Evolutionary conservation across 53 echinoderm and acorn worm species (phyloP), one percentile per base, ranked within the genome.

Genomic region (Zoroaster sp.): DNA sequence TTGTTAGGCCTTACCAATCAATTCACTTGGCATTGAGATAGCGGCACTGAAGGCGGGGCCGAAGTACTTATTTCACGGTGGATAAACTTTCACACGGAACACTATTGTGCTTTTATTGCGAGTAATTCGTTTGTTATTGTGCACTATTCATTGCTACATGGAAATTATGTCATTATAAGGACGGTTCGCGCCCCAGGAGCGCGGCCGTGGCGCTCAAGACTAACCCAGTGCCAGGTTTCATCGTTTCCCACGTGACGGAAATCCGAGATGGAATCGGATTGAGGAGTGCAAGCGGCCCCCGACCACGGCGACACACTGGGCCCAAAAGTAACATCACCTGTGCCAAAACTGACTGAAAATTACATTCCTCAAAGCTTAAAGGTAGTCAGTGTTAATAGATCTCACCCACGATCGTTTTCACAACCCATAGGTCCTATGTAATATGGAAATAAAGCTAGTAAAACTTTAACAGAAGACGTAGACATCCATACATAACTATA

Each of bases 121-220:
- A 43, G 85, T 46, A 85, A 49, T 85, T 85, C 85, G 71, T 71
- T 33, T 47, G 71, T 71, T 41, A 85, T 85, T 85, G 85, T 85
- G 71, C 23, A 25, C 70, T 49, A 35, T 85, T 82, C 68, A 43
- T 32, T 30, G 71, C 85, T 85, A 85, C 85, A 85, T 85, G 85
- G 85, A 85, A 85, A 85, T 85, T 85, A 85, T 85, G 85, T 71
- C 85, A 85, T 71, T 42, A 81, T 47, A 69, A 12, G 46, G 66
- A 66, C 46, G 35, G 70, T 45, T 44, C 8, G 72, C 69, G 71
- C 55, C 33, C 34, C 36, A 13, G 46, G 70, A 9, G 21, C 34
- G 69, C 69, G 85, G 46, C 34, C 49, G 47, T 45, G 38, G n/a
- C 63, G 79, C 51, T 32, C 42, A 69, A 41, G 35, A 10, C 70